Conservation (phyloP, 2,888 invertebrate species). For the Polyommatus iphigenia region DNA sequence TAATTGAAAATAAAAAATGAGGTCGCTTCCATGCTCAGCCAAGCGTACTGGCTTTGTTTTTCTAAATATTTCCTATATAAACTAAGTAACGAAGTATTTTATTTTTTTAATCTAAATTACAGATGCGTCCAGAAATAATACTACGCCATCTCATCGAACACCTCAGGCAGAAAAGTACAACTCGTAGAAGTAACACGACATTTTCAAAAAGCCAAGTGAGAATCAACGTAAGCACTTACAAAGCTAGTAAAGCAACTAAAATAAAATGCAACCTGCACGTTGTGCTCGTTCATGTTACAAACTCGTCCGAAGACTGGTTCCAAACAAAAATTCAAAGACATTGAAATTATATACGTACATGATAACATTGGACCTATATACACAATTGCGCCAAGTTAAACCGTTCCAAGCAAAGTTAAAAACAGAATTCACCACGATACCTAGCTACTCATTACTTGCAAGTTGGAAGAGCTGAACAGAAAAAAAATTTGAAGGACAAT, state of each 20-base stretch:
- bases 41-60: constrained; percentile 17
- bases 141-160: constrained; percentile 45
- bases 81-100: not conserved
- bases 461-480: not conserved
- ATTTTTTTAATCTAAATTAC: constrained; percentile 7
- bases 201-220: constrained; percentile 10
- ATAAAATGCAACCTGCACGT: constrained; percentile 29
- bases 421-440: not conserved
- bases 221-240: constrained; percentile 21
- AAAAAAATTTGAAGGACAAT: not conserved
- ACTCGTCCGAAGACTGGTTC: not conserved
- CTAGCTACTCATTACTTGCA: not conserved
- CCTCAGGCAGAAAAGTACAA: constrained; percentile 50
- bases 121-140: constrained; percentile 30
- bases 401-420: constrained; percentile 17
- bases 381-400: not conserved
- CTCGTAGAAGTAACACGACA: not conserved
- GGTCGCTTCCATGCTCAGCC: constrained; percentile 22
- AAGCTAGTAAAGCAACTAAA: constrained; percentile 32
- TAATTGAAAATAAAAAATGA: constrained; percentile 24
- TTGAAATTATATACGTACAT: not conserved
- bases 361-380: constrained; percentile 9
- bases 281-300: constrained; percentile 14
- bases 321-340: not conserved
- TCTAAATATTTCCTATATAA: constrained; percentile 15